Conservation (phyloP, 2,113 vertebrate genomes). For the Rafetus swinhoei region DNA sequence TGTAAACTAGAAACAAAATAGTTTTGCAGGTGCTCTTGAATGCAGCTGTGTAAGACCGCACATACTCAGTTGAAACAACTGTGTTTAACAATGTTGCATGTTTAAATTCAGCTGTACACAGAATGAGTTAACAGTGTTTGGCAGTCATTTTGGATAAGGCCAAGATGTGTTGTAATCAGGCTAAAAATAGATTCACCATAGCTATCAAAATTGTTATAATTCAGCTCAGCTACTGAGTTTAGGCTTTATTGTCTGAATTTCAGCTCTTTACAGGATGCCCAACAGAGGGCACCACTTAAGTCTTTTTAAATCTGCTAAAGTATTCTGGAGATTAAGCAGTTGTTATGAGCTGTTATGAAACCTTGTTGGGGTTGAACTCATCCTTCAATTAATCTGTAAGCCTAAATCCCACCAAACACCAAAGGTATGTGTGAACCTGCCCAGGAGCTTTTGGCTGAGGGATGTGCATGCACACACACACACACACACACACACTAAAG, state of each 20-base stretch:
- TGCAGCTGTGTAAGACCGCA: not conserved
- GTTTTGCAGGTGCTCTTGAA: not conserved
- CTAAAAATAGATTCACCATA: not conserved
- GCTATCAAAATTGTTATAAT: not conserved
- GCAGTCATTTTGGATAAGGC: not conserved
- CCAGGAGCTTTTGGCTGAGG: too few species aligned
- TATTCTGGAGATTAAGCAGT: not conserved
- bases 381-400: too few species aligned
- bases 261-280: not conserved
- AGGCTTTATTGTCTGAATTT: not conserved
- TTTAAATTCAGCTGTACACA: not conserved
- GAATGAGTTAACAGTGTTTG: not conserved
- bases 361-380: too few species aligned
- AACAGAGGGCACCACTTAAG: not conserved
- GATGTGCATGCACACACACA: too few species aligned
- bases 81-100: not conserved
- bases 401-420: too few species aligned
- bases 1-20: conserved; percentile 3
- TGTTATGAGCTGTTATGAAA: too few species aligned
- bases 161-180: not conserved
- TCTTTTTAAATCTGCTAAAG: not conserved
- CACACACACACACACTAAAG: too few species aligned
- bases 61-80: not conserved
- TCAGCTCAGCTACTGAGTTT: not conserved
- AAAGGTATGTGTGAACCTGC: too few species aligned